Conservation (phyloP, 1,140 invertebrate species). For the Xylocopa sonorina region DNA sequence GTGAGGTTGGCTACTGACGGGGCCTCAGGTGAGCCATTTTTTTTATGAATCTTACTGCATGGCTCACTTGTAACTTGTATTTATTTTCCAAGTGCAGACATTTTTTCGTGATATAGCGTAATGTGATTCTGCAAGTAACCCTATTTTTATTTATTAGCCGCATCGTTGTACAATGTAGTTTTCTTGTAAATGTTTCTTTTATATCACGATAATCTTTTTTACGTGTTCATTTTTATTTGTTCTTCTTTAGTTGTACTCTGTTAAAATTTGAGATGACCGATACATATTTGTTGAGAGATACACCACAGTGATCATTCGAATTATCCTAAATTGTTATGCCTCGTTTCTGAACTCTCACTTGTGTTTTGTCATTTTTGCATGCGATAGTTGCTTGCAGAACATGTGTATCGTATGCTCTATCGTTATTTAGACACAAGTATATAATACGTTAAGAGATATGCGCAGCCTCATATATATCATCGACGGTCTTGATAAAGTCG, state of each 20-base stretch:
- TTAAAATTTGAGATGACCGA: background rate
- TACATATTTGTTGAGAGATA: background rate
- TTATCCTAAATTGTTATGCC: background rate
- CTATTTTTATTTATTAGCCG: slow-evolving; percentile 17
- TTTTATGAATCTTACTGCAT: slow-evolving; percentile 64
- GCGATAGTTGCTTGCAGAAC: slow-evolving; percentile 59
- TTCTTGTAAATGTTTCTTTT: background rate
- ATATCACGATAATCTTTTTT: background rate
- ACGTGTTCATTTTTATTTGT: slow-evolving; percentile 1
- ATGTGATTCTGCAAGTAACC: slow-evolving; percentile 67
- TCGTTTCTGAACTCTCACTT: background rate
- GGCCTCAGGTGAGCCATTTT: slow-evolving; percentile 79
- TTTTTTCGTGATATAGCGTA: slow-evolving; percentile 67
- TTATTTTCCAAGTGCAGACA: slow-evolving; percentile 78
- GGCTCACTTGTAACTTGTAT: slow-evolving; percentile 63
- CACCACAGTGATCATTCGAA: background rate
- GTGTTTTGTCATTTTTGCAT: slow-evolving; percentile 36
- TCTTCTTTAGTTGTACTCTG: slow-evolving; percentile 13
- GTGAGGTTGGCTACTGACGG: slow-evolving; percentile 74
- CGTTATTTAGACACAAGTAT: slow-evolving; percentile 26
- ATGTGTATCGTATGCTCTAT: slow-evolving; percentile 35
- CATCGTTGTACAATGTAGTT: slow-evolving; percentile 11
- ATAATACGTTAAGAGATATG: slow-evolving; percentile 28
- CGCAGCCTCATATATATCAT: slow-evolving; percentile 34
- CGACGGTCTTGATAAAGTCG: slow-evolving; percentile 28